These are phyloP conservation scores for Salvelinus fontinalis DNA, from an alignment of 2,113 vertebrate species.

Conservation along the genomic window DNA sequence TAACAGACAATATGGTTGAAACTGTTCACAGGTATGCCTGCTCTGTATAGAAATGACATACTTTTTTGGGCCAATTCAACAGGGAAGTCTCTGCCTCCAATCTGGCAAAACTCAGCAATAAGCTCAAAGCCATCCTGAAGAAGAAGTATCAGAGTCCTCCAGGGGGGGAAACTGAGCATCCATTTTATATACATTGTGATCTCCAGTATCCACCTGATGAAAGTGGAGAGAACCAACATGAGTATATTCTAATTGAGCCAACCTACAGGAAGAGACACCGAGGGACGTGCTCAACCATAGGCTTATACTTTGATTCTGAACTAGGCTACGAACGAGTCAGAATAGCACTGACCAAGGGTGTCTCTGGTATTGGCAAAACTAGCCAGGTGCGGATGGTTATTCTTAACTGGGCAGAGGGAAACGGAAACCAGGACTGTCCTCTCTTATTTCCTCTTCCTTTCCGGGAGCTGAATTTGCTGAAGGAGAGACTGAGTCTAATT, in stretches of 20 bases:
- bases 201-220: background rate
- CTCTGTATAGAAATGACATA: too few relatives aligned
- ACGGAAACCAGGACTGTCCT: conserved; percentile 9
- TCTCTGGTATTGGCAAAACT: conserved; percentile 49
- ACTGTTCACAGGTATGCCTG: too few relatives aligned
- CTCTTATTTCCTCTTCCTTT: conserved; percentile 48
- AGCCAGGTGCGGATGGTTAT: conserved; percentile 36
- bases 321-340: background rate
- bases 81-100: conserved; percentile 6
- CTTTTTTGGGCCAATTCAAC: background rate
- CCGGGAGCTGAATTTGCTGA: conserved; percentile 10
- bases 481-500: conserved; percentile 3
- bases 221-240: background rate
- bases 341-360: conserved; percentile 41
- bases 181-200: background rate
- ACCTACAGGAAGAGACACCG: background rate
- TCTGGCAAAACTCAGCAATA: conserved; percentile 14
- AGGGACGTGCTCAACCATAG: background rate
- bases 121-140: conserved; percentile 28
- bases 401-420: conserved; percentile 47
- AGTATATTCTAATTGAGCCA: background rate
- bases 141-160: conserved; percentile 32
- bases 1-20: too few relatives aligned
- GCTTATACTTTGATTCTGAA: background rate
- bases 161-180: background rate